Conservation (phyloP, 1,140 invertebrate genomes). For the Ips typographus region DNA sequence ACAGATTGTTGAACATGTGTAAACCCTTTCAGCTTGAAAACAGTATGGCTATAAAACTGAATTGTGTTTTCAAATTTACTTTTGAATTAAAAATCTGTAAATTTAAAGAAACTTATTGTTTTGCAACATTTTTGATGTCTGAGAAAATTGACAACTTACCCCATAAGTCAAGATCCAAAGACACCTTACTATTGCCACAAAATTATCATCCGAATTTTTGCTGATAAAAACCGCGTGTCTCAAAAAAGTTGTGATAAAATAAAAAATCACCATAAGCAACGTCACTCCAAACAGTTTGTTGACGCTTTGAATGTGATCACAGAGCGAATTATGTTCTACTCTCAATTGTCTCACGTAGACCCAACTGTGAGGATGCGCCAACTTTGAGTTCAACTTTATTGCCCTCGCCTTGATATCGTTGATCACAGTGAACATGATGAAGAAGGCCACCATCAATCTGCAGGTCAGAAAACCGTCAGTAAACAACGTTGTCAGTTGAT, state of each 20-base stretch:
- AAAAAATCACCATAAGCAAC: conserved; percentile 16
- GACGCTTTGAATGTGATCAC: conserved; percentile 6
- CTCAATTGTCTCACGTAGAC: neutral
- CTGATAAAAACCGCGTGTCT: conserved; percentile 19
- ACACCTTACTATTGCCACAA: conserved; percentile 6
- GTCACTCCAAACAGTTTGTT: conserved; percentile 10
- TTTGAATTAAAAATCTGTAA: too few species aligned
- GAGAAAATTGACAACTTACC: neutral
- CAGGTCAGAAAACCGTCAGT: conserved; percentile 14
- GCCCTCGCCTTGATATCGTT: neutral
- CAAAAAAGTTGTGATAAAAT: conserved; percentile 10
- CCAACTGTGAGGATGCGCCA: neutral
- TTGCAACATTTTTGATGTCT: too few species aligned
- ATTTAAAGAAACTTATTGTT: too few species aligned
- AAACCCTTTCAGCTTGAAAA: too few species aligned
- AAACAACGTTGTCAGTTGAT: conserved; percentile 9
- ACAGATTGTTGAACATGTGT: too few species aligned
- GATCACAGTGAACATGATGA: conserved; percentile 11
- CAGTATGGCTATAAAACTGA: too few species aligned
- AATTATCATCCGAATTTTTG: neutral
- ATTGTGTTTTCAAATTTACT: too few species aligned
- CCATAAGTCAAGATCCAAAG: conserved; percentile 18
- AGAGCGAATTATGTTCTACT: conserved; percentile 1
- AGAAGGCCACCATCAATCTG: conserved; percentile 8
- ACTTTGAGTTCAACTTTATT: conserved; percentile 1